A percentile compares a stretch with the other conserved stretches of the same genome.
Evolutionary conservation across 2,113 vertebrate species (phyloP).

Genomic region (Notothenia coriiceps): DNA sequence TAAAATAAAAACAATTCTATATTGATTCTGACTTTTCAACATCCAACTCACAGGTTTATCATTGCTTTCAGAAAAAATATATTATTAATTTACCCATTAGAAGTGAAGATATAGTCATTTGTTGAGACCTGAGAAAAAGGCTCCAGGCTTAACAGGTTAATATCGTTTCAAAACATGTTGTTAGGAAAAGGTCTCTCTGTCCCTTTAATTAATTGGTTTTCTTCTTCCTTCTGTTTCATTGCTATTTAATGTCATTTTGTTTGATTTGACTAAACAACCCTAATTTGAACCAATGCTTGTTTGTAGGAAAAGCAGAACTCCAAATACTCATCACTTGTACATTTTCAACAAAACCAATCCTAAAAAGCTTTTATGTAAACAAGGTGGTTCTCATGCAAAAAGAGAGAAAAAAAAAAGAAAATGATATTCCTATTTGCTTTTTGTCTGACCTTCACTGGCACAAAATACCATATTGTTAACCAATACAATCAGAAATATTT

Average conservation of each 20-base stretch:
- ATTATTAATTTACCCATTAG: too few relatives aligned
- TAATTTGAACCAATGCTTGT: neutral
- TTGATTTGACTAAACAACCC: neutral
- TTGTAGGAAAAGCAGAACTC: neutral
- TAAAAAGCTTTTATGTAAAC: constrained; percentile 21
- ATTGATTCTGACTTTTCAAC: too few relatives aligned
- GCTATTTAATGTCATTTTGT: neutral
- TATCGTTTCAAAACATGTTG: neutral
- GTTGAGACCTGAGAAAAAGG: too few relatives aligned
- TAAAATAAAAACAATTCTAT: too few relatives aligned
- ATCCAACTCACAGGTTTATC: too few relatives aligned
- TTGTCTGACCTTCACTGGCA: constrained; percentile 49
- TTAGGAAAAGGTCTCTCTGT: neutral
- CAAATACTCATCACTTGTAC: neutral
- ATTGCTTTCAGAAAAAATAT: too few relatives aligned
- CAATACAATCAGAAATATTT: constrained; percentile 51
- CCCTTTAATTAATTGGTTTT: neutral
- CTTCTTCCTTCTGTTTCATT: too few relatives aligned
- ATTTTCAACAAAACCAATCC: constrained; percentile 1
- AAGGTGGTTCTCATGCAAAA: constrained; percentile 7
- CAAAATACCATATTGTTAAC: constrained; percentile 26
- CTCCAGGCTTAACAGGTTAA: too few relatives aligned
- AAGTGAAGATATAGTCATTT: too few relatives aligned
- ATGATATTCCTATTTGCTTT: constrained; percentile 43
- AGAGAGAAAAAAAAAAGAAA: neutral